A percentile compares a stretch with the other conserved stretches of the same genome.
phyloP scores from a whole-genome alignment of 2,888 invertebrate genomes.

The Iselma pallidipennis region DNA sequence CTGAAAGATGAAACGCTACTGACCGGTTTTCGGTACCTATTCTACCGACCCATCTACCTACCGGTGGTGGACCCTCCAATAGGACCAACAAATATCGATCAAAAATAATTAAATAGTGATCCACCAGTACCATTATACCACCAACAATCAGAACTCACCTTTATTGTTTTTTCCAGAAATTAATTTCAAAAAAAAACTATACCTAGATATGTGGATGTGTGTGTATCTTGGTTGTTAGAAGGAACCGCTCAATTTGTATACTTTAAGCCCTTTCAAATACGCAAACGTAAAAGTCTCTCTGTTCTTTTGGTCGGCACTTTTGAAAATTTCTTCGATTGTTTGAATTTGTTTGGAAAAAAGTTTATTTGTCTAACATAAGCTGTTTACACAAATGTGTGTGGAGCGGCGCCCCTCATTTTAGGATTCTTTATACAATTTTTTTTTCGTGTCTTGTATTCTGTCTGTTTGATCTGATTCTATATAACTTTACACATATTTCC shows the following conservation, averaged over 20 bases:
- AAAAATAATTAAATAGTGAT: not conserved
- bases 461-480: slow-evolving; percentile 27
- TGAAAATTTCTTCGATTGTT: slow-evolving; percentile 43
- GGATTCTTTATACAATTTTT: slow-evolving; percentile 11
- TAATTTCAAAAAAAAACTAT: too few relatives aligned
- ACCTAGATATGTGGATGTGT: not conserved
- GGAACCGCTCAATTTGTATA: slow-evolving; percentile 44
- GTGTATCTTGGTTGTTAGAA: slow-evolving; percentile 22
- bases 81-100: not conserved
- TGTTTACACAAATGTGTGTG: slow-evolving; percentile 41
- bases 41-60: not conserved
- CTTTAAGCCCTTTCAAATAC: slow-evolving; percentile 36
- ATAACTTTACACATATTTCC: too few relatives aligned
- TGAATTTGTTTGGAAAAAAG: slow-evolving; percentile 46
- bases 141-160: too few relatives aligned
- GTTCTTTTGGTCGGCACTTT: slow-evolving; percentile 40
- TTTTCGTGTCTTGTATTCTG: too few relatives aligned
- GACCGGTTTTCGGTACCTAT: not conserved
- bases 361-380: slow-evolving; percentile 47
- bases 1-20: not conserved
- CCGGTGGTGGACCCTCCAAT: not conserved
- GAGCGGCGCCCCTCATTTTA: slow-evolving; percentile 24
- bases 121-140: too few relatives aligned
- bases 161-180: too few relatives aligned
- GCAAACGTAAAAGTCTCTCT: slow-evolving; percentile 30